These are phyloP conservation scores for Rhinogobio ventralis DNA, from an alignment of 2,797 vertebrate genomes.

Conservation along the genomic window DNA sequence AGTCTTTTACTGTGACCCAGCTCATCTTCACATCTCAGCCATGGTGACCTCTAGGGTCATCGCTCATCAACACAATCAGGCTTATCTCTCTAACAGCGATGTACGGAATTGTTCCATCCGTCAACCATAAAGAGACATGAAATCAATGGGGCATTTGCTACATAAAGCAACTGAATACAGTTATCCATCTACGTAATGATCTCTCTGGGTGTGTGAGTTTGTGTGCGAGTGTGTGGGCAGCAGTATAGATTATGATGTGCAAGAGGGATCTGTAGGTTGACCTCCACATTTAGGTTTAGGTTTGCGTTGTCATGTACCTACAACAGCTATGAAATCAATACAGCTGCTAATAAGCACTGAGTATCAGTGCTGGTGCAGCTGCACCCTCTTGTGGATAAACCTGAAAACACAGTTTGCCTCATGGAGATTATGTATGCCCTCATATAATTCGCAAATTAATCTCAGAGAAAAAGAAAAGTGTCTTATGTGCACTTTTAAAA, in stretches of 20 bases:
- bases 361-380: conserved; percentile 39
- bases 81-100: conserved; percentile 55
- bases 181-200: conserved; percentile 27
- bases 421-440: neutral
- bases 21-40: conserved; percentile 24
- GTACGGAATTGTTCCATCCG: conserved; percentile 32
- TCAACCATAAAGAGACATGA: conserved; percentile 52
- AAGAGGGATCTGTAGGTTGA: conserved; percentile 48
- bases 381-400: conserved; percentile 59
- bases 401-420: neutral
- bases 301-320: conserved; percentile 43
- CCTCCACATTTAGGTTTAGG: conserved; percentile 56
- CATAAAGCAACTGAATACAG: conserved; percentile 49
- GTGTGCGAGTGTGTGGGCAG: conserved; percentile 32
- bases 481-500: neutral
- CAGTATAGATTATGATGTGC: conserved; percentile 46
- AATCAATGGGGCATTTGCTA: conserved; percentile 58
- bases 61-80: conserved; percentile 53
- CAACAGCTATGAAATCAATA: conserved; percentile 41
- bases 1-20: conserved; percentile 29
- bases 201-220: conserved; percentile 16
- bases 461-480: neutral
- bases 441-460: neutral
- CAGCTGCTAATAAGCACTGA: conserved; percentile 5
- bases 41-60: conserved; percentile 43